phyloP scores from a whole-genome alignment of 2,797 vertebrate genomes.

The Lateolabrax maculatus region DNA sequence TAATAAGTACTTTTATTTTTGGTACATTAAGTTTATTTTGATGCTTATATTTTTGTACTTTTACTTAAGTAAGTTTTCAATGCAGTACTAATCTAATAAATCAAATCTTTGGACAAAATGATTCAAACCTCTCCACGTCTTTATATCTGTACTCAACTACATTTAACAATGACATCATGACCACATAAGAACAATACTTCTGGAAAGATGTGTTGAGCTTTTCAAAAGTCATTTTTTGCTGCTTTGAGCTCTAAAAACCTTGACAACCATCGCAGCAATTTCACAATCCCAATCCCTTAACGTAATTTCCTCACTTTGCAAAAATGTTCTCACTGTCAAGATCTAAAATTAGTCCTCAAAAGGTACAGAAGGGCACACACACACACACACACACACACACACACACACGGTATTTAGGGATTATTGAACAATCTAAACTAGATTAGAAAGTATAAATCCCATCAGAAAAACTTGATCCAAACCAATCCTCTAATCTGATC shows the following conservation, averaged over 20 bases:
- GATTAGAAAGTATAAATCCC: constrained; percentile 65
- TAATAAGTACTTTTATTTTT: too few species aligned
- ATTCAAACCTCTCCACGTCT: too few species aligned
- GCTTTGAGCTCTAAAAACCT: not conserved
- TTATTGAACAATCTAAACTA: constrained; percentile 59
- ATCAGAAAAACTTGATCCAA: constrained; percentile 61
- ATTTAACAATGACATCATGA: not conserved
- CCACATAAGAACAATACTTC: not conserved
- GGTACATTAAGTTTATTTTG: too few species aligned
- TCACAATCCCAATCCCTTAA: not conserved
- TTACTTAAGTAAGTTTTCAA: too few species aligned
- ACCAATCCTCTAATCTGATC: constrained; percentile 62
- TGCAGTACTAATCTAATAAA: too few species aligned
- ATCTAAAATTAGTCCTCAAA: not conserved
- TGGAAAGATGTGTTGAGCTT: not conserved
- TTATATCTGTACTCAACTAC: not conserved
- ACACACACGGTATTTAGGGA: constrained; percentile 44
- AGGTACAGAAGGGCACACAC: not conserved
- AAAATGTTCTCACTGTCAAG: not conserved
- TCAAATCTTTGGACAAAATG: too few species aligned
- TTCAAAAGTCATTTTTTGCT: not conserved
- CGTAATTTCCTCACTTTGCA: not conserved
- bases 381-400: constrained; percentile 18
- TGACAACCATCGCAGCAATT: not conserved
- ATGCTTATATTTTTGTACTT: too few species aligned